Percentiles rank a stretch among this genome's conserved stretches.
Conservation (phyloP, 2,888 invertebrate species). For the Caenorhabditis sulstoni region DNA sequence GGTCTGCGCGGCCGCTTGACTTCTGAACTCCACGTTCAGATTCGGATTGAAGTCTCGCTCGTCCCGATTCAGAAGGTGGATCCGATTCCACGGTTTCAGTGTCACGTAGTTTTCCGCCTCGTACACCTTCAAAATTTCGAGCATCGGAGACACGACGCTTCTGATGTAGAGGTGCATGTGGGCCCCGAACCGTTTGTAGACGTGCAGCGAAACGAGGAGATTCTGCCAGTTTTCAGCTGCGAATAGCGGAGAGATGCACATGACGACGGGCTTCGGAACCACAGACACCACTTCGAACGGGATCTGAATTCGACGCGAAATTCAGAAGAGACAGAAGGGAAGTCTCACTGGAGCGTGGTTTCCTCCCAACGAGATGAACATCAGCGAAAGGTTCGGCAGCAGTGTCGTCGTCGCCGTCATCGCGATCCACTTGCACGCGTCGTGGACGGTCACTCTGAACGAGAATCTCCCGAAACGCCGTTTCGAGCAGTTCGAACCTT, state of each 20-base stretch:
- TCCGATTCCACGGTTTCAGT: slow-evolving; percentile 61
- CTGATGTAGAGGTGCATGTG: slow-evolving; percentile 66
- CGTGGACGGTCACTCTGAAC: slow-evolving; percentile 63
- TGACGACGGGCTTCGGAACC: slow-evolving; percentile 52
- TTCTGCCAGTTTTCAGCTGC: slow-evolving; percentile 67
- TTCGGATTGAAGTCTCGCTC: slow-evolving; percentile 66
- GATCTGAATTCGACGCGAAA: slow-evolving; percentile 55
- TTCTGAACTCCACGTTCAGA: slow-evolving; percentile 68
- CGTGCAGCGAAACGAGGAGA: slow-evolving; percentile 60
- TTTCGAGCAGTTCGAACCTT: slow-evolving; percentile 15
- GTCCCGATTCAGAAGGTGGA: slow-evolving; percentile 50
- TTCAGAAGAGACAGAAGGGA: neutral
- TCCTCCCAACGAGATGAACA: slow-evolving; percentile 43
- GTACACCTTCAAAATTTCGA: slow-evolving; percentile 59
- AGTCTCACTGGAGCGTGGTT: slow-evolving; percentile 46
- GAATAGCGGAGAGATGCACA: slow-evolving; percentile 67
- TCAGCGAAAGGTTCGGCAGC: slow-evolving; percentile 32
- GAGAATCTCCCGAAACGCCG: neutral
- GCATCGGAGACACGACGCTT: slow-evolving; percentile 64
- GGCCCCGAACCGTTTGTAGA: slow-evolving; percentile 62
- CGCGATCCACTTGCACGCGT: slow-evolving; percentile 65
- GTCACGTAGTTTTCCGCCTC: slow-evolving; percentile 60
- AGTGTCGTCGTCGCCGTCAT: slow-evolving; percentile 38
- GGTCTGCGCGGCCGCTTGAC: slow-evolving; percentile 67
- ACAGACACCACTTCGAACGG: slow-evolving; percentile 53